phyloP scores from a whole-genome alignment of 2,113 vertebrate genomes.

The Cercopithecus mona region DNA sequence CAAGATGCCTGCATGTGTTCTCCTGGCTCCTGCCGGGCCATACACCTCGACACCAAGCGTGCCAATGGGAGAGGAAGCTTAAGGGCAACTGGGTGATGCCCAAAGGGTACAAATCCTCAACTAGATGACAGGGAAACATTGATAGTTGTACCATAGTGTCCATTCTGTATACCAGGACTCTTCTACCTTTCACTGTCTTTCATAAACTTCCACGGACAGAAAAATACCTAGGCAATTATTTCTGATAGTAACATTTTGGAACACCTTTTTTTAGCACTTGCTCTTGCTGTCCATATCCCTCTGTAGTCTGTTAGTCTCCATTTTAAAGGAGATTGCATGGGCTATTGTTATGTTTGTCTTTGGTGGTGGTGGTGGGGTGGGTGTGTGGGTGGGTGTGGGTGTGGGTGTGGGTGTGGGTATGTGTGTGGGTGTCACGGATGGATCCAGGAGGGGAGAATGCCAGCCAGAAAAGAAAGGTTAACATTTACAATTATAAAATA shows the following conservation, averaged over 20 bases:
- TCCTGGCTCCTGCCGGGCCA: not conserved
- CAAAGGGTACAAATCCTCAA: not conserved
- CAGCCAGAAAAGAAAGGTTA: not conserved
- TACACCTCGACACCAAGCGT: rapidly evolving
- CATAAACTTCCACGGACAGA: not conserved
- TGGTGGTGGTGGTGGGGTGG: too few species aligned
- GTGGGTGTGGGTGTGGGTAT: not conserved
- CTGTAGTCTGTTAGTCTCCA: not conserved
- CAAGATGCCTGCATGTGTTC: not conserved
- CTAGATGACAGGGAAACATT: not conserved
- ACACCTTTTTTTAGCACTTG: not conserved
- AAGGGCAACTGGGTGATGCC: not conserved
- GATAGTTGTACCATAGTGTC: not conserved
- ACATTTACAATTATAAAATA: not conserved
- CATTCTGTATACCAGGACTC: not conserved
- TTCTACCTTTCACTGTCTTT: not conserved
- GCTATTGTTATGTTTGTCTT: not conserved
- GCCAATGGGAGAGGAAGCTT: not conserved
- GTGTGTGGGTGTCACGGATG: not conserved
- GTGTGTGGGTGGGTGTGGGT: not conserved
- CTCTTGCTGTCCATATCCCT: not conserved
- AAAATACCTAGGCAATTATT: not conserved
- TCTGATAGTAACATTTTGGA: not conserved
- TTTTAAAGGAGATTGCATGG: not conserved
- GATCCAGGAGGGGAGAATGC: not conserved